Evolutionary conservation across 1,140 invertebrate genomes (phyloP).

Genomic region (Microplitis demolitor): DNA sequence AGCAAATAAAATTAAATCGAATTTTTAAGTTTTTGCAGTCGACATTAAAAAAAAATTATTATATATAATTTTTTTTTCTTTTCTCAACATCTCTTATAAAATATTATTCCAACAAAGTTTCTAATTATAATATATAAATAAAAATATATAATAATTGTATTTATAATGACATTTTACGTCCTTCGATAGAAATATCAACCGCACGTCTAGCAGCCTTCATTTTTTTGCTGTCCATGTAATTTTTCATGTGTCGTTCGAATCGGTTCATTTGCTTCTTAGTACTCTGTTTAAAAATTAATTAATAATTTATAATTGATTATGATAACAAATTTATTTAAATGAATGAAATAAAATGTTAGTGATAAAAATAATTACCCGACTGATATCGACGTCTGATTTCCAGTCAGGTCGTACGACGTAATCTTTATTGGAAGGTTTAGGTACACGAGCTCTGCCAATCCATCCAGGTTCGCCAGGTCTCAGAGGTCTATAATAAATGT

Average conservation of each 20-base stretch:
- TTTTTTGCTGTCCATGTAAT: constrained; percentile 85
- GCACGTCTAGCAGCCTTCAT: constrained; percentile 78
- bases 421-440: constrained; percentile 93
- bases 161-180: constrained; percentile 91
- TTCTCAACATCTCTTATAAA: neutral
- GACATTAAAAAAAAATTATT: no score
- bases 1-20: no score
- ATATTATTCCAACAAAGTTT: neutral
- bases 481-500: constrained; percentile 59
- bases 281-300: constrained; percentile 26
- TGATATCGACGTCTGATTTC: constrained; percentile 85
- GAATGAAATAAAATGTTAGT: neutral
- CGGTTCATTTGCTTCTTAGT: constrained; percentile 33
- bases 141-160: neutral
- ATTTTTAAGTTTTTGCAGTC: no score
- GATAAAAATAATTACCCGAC: constrained; percentile 61
- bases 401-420: constrained; percentile 94
- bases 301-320: neutral
- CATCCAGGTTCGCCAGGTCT: constrained; percentile 95
- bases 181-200: constrained; percentile 94
- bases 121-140: neutral
- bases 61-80: neutral
- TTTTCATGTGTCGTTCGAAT: constrained; percentile 86
- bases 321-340: neutral
- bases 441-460: constrained; percentile 92